phyloP scores from a whole-genome alignment of 1,140 invertebrate species.

The Drosophila teissieri region DNA sequence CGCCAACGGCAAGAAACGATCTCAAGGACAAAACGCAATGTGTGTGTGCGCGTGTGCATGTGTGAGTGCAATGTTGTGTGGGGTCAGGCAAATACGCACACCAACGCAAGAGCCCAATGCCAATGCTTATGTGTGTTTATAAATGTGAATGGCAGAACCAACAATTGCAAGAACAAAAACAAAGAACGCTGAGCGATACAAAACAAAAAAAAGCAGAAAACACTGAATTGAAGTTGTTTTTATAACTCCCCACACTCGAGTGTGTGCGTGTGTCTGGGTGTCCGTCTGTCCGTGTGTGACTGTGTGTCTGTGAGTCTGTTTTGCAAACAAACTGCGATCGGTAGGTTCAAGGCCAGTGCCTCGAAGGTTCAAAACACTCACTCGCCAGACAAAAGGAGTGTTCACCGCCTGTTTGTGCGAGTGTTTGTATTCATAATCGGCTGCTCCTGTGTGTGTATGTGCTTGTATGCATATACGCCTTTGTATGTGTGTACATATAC shows the following conservation, averaged over 20 bases:
- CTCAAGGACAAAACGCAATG: slow-evolving; percentile 62
- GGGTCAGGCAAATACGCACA: slow-evolving; percentile 69
- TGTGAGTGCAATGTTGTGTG: slow-evolving; percentile 68
- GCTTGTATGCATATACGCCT: slow-evolving; percentile 2
- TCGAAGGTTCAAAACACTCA: slow-evolving; percentile 74
- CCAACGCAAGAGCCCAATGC: slow-evolving; percentile 3
- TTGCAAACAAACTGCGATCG: slow-evolving; percentile 65
- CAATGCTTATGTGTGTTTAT: slow-evolving; percentile 5
- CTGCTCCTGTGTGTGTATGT: background rate
- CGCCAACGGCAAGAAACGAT: slow-evolving; percentile 50
- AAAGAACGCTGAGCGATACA: slow-evolving; percentile 21
- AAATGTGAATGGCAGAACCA: slow-evolving; percentile 53
- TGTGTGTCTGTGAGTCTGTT: slow-evolving; percentile 51
- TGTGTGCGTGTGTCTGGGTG: slow-evolving; percentile 12
- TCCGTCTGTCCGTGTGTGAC: slow-evolving; percentile 11
- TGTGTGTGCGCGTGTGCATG: background rate
- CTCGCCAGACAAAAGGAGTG: slow-evolving; percentile 53
- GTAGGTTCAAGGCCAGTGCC: slow-evolving; percentile 77
- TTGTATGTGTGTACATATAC: slow-evolving; percentile 18
- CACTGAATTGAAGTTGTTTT: slow-evolving; percentile 36
- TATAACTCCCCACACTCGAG: slow-evolving; percentile 59
- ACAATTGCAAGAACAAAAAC: slow-evolving; percentile 45
- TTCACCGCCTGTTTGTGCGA: slow-evolving; percentile 14
- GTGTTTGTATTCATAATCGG: slow-evolving; percentile 33
- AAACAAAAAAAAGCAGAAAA: slow-evolving; percentile 16